phyloP scores from a whole-genome alignment of 2,113 vertebrate species.

The Empidonax alnorum region DNA sequence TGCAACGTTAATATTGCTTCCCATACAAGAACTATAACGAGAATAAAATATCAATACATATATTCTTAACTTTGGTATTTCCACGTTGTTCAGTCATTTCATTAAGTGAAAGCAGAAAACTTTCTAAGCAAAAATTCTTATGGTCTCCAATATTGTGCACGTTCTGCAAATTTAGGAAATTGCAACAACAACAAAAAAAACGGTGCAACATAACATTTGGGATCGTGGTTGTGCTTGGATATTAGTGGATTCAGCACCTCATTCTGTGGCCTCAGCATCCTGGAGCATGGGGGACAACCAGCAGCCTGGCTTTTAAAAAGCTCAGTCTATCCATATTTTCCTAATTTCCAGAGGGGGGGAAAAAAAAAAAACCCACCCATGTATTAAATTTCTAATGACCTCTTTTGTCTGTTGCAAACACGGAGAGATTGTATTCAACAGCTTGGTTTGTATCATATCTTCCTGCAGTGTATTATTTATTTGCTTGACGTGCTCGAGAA shows the following conservation, averaged over 20 bases:
- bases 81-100: neutral
- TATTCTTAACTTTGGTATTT: neutral
- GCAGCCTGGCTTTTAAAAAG: neutral
- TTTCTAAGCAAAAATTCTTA: neutral
- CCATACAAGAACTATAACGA: neutral
- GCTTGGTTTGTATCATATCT: neutral
- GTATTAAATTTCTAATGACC: neutral
- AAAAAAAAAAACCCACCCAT: neutral
- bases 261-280: neutral
- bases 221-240: neutral
- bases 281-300: neutral
- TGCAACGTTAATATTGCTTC: neutral
- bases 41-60: neutral
- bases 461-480: constrained; percentile 6
- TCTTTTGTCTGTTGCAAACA: constrained; percentile 11
- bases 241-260: neutral
- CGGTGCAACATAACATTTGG: neutral
- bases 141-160: neutral
- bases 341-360: neutral
- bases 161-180: neutral
- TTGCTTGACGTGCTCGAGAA: neutral
- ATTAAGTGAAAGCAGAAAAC: neutral
- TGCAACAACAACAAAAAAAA: neutral
- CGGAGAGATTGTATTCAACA: neutral
- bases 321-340: neutral